phyloP scores from a whole-genome alignment of 2,113 vertebrate genomes.

The Saccopteryx bilineata region DNA sequence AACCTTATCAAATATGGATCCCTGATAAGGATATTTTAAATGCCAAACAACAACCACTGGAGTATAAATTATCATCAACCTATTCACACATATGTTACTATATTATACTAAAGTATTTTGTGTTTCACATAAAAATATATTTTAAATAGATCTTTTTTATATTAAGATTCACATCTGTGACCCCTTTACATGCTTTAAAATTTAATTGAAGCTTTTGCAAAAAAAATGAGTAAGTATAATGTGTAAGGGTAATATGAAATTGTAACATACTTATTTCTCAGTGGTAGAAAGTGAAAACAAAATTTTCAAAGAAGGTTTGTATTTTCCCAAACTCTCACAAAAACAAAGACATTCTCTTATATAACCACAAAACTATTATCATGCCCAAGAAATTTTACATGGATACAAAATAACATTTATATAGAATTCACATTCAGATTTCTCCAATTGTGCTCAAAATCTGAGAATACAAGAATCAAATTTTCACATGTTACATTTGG shows the following conservation, averaged over 20 bases:
- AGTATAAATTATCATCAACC: not conserved
- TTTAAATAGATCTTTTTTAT: constrained; percentile 20
- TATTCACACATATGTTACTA: not conserved
- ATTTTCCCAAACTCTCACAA: not conserved
- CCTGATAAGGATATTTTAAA: not conserved
- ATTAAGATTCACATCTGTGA: not conserved
- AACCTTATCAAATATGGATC: not conserved
- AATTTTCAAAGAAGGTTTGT: not conserved
- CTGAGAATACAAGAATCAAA: not conserved
- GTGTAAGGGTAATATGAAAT: not conserved
- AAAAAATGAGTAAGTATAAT: not conserved
- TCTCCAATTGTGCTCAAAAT: not conserved
- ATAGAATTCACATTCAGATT: not conserved
- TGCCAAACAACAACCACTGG: not conserved
- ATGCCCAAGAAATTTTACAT: not conserved
- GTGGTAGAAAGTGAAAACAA: constrained; percentile 10
- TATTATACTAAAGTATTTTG: not conserved
- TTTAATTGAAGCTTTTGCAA: not conserved
- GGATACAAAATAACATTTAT: not conserved
- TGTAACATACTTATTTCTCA: constrained; percentile 12
- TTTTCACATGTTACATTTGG: not conserved
- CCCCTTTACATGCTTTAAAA: not conserved
- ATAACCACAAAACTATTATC: not conserved
- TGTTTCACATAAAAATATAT: not conserved
- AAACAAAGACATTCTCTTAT: not conserved